These are phyloP conservation scores for Aptenodytes forsteri DNA, from an alignment of 2,113 vertebrate species.

Conservation along the genomic window DNA sequence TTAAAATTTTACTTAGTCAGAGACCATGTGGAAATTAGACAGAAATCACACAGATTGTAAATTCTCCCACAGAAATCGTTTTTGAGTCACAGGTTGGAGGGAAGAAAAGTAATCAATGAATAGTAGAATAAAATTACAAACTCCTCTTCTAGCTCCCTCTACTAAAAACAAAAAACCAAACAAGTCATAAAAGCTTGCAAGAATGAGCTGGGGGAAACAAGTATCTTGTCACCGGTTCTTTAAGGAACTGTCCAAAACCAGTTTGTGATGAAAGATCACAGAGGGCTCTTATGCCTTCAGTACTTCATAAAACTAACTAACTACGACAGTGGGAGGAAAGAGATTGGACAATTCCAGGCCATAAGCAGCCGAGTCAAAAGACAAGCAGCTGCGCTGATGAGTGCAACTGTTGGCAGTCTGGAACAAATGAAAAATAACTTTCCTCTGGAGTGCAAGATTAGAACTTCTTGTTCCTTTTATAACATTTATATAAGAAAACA, in stretches of 20 bases:
- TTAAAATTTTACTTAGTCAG: background rate
- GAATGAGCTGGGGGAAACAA: background rate
- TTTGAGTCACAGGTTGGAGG: background rate
- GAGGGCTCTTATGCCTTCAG: background rate
- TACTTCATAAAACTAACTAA: background rate
- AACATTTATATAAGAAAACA: slow-evolving; percentile 13
- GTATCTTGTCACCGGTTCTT: background rate
- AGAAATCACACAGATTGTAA: background rate
- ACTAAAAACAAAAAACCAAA: background rate
- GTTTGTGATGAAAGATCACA: background rate
- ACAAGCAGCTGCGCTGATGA: slow-evolving; percentile 23
- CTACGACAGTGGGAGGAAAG: background rate
- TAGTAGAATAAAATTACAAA: background rate
- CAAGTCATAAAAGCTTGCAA: background rate
- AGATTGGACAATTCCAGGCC: background rate
- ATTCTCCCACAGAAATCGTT: background rate
- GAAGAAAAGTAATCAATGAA: background rate
- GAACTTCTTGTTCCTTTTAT: slow-evolving; percentile 41
- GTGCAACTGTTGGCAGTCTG: background rate
- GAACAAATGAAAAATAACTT: background rate
- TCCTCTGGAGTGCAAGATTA: slow-evolving; percentile 14
- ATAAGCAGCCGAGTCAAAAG: background rate
- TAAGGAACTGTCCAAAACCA: background rate
- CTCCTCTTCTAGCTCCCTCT: background rate
- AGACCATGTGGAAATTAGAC: background rate